Evolutionary conservation across 2,888 invertebrate genomes (phyloP), one percentile per base, ranked within the genome.

Genomic region (Hemistola chrysoprasaria): DNA sequence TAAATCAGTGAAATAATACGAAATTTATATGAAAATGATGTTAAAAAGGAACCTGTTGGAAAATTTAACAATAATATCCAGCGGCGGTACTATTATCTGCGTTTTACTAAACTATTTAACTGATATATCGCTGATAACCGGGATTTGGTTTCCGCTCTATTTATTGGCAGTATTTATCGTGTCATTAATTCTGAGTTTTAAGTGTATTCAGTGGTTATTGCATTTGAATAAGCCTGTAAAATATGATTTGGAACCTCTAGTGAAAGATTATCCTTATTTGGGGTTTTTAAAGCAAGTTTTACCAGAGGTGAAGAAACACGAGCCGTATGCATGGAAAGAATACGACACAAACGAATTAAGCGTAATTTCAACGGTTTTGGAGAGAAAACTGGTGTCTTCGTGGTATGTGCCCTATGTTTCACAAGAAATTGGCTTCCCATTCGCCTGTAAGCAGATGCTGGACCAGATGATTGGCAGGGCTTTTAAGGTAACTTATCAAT

Each of bases 161-260:
- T 50, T 84, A 38, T 22, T 86, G 28, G 37, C 68, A 22, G 48
- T 90, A 25, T 89, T 90, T 66, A 57, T 90, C 22, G 44, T 73
- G 0, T 85, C 91, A 1, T 60, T 90, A 29, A 79, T 82, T 53
- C 42, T 87, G 26, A 90, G 90, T 66, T 90, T 91, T 59, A 80
- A 84, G 54, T 77, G 82, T 59, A 79, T 92, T 11, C 90, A 91
- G 59, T 90, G 85, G 76, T 60, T 91, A 39, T 63, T 92, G 33
- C 77, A 75, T 50, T 71, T 90, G 45, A 91, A 89, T 52, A 90
- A 88, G 56, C 90, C 91, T 3, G 30, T 91, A 11, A 81, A 81
- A 43, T 85, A 83, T 56, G 80, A 89, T 55, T 47, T 81, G n/a
- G 75, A 78, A 1, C 53, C 32, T 8, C 43, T 79, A n/a, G 31